Percentiles rank a stretch among this genome's conserved stretches.
These are phyloP conservation scores for Rhabdornis inornatus DNA, from an alignment of 2,113 vertebrate species.

Conservation along the genomic window DNA sequence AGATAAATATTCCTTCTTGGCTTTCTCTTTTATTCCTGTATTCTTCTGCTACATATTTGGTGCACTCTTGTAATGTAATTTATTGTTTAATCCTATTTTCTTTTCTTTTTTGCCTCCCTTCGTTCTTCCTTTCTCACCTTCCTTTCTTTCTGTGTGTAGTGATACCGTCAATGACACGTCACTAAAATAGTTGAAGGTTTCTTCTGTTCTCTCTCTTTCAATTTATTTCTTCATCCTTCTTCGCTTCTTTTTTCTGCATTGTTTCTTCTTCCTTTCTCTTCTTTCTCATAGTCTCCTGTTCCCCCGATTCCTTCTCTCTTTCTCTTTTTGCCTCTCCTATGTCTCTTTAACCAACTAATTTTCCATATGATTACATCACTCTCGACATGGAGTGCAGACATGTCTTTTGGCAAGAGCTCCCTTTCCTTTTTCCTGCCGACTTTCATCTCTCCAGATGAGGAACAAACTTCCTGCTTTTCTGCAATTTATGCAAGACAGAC, in stretches of 20 bases:
- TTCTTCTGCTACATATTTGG: neutral
- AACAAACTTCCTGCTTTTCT: neutral
- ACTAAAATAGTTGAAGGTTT: neutral
- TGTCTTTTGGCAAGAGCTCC: neutral
- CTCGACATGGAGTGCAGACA: fast-evolving
- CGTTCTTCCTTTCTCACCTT: neutral
- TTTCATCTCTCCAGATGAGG: neutral
- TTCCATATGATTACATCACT: neutral
- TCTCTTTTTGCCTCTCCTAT: neutral
- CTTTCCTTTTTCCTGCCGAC: neutral
- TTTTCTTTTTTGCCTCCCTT: neutral
- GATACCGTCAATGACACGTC: fast-evolving
- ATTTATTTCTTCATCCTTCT: neutral
- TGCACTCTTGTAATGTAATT: too few species aligned
- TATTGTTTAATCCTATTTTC: neutral
- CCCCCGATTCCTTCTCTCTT: fast-evolving
- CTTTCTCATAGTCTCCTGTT: neutral
- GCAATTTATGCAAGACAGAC: neutral
- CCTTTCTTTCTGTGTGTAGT: neutral
- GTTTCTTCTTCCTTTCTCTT: neutral
- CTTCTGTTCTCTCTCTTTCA: neutral
- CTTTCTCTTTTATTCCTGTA: neutral
- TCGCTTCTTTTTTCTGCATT: fast-evolving
- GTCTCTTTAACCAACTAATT: too few species aligned
- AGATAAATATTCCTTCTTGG: neutral